These are phyloP conservation scores for Meandrusa payeni DNA, from an alignment of 2,888 invertebrate species.

Conservation along the genomic window DNA sequence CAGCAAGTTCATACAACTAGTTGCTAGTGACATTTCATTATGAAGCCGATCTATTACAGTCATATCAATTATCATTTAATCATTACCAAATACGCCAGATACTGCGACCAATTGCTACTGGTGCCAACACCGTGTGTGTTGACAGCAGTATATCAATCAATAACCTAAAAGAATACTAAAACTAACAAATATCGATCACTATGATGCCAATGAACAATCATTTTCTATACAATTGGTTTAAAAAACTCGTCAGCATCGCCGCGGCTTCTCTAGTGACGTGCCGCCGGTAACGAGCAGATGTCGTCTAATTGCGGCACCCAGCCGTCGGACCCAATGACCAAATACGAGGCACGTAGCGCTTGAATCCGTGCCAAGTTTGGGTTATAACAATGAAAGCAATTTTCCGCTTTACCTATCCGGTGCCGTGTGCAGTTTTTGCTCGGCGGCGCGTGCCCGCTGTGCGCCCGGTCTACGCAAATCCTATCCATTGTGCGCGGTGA, in stretches of 20 bases:
- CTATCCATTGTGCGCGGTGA: conserved; percentile 67
- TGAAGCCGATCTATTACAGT: too few species aligned
- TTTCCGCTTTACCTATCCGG: conserved; percentile 40
- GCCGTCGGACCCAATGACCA: conserved; percentile 18
- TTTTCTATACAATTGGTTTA: too few species aligned
- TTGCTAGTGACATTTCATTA: too few species aligned
- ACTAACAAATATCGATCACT: too few species aligned
- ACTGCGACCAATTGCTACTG: conserved; percentile 4
- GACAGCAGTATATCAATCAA: too few species aligned
- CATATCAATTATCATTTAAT: too few species aligned
- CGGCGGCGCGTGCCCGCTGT: conserved; percentile 48
- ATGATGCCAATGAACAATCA: too few species aligned
- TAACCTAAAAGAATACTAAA: too few species aligned
- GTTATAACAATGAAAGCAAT: conserved; percentile 27
- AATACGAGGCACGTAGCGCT: conserved; percentile 9
- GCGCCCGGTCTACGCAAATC: conserved; percentile 60
- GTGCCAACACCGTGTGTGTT: conserved; percentile 4
- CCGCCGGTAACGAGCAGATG: conserved; percentile 19
- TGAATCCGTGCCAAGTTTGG: conserved; percentile 24
- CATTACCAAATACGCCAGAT: too few species aligned
- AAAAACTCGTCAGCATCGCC: too few species aligned
- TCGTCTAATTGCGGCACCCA: conserved; percentile 15
- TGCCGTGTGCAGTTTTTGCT: conserved; percentile 46
- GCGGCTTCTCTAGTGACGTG: conserved; percentile 19
- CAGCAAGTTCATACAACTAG: conserved; percentile 12